These are phyloP conservation scores for Coregonus clupeaformis DNA, from an alignment of 2,113 vertebrate genomes.

Conservation along the genomic window DNA sequence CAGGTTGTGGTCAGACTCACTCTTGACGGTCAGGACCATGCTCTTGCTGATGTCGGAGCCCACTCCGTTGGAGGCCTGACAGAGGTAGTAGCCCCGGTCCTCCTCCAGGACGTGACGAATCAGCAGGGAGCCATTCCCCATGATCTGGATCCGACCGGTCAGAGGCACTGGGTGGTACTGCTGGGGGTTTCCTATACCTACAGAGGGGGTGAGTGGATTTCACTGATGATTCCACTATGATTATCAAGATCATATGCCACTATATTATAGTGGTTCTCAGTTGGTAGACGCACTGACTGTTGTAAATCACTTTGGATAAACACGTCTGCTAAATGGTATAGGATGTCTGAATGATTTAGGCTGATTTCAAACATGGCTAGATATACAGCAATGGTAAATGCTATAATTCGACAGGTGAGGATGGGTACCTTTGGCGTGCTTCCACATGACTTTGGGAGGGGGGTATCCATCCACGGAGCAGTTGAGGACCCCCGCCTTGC, in stretches of 20 bases:
- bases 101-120: conserved; percentile 97
- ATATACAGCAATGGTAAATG: too few relatives aligned
- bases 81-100: conserved; percentile 96
- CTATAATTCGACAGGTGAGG: not conserved
- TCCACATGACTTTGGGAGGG: conserved; percentile 98
- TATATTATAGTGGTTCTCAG: too few relatives aligned
- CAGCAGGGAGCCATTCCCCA: conserved; percentile 93
- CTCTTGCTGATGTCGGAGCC: conserved; percentile 99
- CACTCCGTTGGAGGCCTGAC: conserved; percentile 97
- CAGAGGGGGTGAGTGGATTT: conserved; percentile 3
- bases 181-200: conserved; percentile 93
- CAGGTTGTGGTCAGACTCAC: conserved; percentile 73
- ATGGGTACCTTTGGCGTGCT: conserved; percentile 88
- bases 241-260: too few relatives aligned
- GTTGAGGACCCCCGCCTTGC: conserved; percentile 93
- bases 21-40: conserved; percentile 98
- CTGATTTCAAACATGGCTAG: not conserved
- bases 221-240: too few relatives aligned
- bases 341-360: not conserved
- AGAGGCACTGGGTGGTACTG: conserved; percentile 96
- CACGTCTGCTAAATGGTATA: too few relatives aligned
- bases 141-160: conserved; percentile 95
- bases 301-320: too few relatives aligned
- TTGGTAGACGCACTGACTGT: too few relatives aligned
- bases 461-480: conserved; percentile 97